Base-by-base conservation (phyloP, 2,113 vertebrate genomes). In the Rhinopomastus cyanomelas region DNA sequence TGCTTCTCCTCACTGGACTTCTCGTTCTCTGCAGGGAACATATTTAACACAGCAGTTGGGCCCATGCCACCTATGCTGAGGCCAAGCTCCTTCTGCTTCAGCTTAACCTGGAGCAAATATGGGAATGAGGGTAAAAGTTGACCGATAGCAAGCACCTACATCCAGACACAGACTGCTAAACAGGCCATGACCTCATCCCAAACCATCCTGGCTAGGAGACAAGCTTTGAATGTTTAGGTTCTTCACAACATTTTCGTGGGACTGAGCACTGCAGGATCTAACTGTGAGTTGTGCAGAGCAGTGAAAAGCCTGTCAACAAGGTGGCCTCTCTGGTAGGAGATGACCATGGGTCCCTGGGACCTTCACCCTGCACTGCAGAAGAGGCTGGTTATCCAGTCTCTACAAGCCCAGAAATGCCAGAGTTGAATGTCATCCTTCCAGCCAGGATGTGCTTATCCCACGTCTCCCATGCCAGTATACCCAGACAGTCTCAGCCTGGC, bases 1-100 rank as follows among this genome's bases (percentile, higher is more conserved):
- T 98, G 97, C 39, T 97, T 97, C 92, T 98, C 97, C 73, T 98
- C 98, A 0, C 92, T 97, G 42, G 98, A 98, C 81, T 98, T 98
- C 82, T 98, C 97, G 3, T 98, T 98, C 92, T 99, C 98, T 99
- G 96, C n/a, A 44, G 17, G 37, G 16, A 61, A 67, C 22, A 32
- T 8, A 49, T 29, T 37, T 62, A 59, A 82, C 20, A 29, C 34
- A 75, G 7, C 17, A 37, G 8, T 18, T 23, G 46, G 26, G 18
- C 7, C 30, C 68, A 56, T 3, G 42, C 37, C 9, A 5, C 30
- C 27, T 8, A 8, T 6, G 9, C 55, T 56, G 68, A 37, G 44
- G 34, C 61, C 69, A 57, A 30, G 5, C 5, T 51, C 61, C 46
- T 17, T 73, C 62, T 32, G 20, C 32, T 9, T 36, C 85, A 34